Evolutionary conservation across 2,113 vertebrate species (phyloP).

Genomic region (Cyphomyrus plagiostoma): DNA sequence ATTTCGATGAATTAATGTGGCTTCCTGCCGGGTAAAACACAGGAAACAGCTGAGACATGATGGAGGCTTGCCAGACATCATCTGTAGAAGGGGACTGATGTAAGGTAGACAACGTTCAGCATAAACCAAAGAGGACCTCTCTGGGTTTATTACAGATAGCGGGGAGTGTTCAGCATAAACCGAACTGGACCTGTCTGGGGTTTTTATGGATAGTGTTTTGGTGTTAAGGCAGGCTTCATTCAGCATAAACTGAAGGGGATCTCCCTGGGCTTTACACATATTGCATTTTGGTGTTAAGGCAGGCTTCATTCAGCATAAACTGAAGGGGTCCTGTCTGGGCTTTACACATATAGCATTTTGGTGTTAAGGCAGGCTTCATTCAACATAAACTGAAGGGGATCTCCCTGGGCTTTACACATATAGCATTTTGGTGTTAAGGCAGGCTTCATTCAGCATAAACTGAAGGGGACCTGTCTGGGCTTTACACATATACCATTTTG

Average conservation of each 20-base stretch:
- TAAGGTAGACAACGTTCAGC: not conserved
- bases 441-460: not conserved
- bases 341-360: not conserved
- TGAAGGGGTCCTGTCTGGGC: not conserved
- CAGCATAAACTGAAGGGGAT: not conserved
- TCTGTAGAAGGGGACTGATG: not conserved
- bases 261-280: not conserved
- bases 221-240: not conserved
- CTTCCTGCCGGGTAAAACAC: slow-evolving; percentile 39
- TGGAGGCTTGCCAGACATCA: slow-evolving; percentile 25
- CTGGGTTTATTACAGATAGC: not conserved
- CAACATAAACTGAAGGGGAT: not conserved
- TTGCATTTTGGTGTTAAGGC: not conserved
- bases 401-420: no score
- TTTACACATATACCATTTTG: not conserved
- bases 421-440: not conserved
- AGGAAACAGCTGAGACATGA: slow-evolving; percentile 34
- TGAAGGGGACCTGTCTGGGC: not conserved
- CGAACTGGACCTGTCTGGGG: not conserved
- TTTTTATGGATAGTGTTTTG: not conserved
- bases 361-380: not conserved
- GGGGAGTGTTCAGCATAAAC: not conserved
- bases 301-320: not conserved
- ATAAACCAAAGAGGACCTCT: not conserved
- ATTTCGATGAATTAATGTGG: slow-evolving; percentile 39